These are phyloP conservation scores for Petaurus breviceps DNA, from an alignment of 2,113 vertebrate genomes.

Conservation along the genomic window DNA sequence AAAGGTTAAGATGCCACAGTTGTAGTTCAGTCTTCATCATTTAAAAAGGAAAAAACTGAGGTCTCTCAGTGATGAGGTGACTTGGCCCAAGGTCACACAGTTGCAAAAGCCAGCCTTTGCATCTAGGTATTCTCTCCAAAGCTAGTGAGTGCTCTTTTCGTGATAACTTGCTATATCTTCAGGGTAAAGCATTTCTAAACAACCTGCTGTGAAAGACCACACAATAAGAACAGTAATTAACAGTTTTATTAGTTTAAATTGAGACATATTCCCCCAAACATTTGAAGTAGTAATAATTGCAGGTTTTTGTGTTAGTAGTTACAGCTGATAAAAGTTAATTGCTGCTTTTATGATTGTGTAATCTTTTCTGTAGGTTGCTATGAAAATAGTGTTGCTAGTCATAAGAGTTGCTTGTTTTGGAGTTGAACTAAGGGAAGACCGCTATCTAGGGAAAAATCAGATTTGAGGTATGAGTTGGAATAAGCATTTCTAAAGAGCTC, in stretches of 20 bases:
- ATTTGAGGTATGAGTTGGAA: background rate
- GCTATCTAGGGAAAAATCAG: background rate
- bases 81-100: background rate
- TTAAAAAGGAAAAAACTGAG: background rate
- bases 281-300: background rate
- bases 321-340: conserved; percentile 3
- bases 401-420: background rate
- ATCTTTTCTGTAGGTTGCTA: background rate
- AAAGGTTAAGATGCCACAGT: background rate
- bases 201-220: background rate
- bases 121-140: background rate
- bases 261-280: background rate
- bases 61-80: background rate
- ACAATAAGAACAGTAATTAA: background rate
- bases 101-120: background rate
- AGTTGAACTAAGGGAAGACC: background rate
- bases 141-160: background rate
- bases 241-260: conserved; percentile 4
- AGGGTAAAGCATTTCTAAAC: background rate
- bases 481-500: background rate
- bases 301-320: background rate
- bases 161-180: background rate
- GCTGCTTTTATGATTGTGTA: background rate
- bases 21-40: background rate
- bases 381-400: background rate